Percentiles rank a stretch among this genome's conserved stretches.
These are phyloP conservation scores for Temnothorax ravouxi DNA, from an alignment of 2,888 invertebrate genomes.

Conservation along the genomic window DNA sequence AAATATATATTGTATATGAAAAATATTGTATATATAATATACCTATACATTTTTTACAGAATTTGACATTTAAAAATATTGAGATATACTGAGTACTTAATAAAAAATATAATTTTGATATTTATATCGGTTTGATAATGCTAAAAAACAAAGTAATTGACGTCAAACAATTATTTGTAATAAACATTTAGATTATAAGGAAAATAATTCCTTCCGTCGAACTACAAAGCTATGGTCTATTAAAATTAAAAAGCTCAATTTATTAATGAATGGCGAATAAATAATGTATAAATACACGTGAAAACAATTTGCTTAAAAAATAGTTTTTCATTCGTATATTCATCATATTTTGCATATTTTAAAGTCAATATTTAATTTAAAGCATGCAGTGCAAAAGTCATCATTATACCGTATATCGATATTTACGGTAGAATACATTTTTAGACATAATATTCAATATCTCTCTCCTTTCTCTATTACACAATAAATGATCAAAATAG, in stretches of 20 bases:
- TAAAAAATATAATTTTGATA: background rate
- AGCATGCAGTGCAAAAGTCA: background rate
- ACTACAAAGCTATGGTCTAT: background rate
- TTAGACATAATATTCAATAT: constrained; percentile 6
- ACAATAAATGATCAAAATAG: background rate
- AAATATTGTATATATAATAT: background rate
- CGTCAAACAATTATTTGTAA: background rate
- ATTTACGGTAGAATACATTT: constrained; percentile 21
- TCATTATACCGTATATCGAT: constrained; percentile 23
- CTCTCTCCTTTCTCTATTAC: background rate
- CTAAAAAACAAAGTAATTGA: background rate
- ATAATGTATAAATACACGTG: background rate
- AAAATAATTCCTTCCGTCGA: background rate
- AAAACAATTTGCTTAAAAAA: constrained; percentile 1
- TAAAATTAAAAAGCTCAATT: background rate
- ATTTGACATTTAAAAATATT: background rate
- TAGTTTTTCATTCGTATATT: background rate
- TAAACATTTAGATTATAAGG: background rate
- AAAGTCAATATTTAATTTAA: constrained; percentile 35
- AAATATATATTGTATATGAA: background rate
- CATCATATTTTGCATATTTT: background rate
- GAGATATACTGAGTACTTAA: background rate
- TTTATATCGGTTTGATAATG: background rate
- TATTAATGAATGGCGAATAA: constrained; percentile 10
- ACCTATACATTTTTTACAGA: background rate